Conservation (phyloP, 2,797 vertebrate species). For the Anabacerthia variegaticeps region DNA sequence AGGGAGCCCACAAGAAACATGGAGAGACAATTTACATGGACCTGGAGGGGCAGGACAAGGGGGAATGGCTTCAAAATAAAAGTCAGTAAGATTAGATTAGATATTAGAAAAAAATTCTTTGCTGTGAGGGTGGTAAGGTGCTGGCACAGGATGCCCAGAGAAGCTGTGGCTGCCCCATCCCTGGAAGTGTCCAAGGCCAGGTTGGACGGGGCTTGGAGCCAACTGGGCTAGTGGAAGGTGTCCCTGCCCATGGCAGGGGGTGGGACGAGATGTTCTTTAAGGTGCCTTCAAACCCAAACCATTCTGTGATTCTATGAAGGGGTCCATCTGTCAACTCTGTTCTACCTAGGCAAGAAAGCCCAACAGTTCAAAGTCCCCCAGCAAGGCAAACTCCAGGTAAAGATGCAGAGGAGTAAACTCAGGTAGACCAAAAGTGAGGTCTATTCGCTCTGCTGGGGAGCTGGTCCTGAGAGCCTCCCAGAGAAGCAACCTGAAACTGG, state of each 20-base stretch:
- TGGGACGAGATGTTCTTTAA: background rate
- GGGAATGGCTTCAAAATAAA: background rate
- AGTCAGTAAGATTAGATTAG: background rate
- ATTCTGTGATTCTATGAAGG: background rate
- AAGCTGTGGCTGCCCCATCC: background rate
- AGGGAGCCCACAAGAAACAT: background rate
- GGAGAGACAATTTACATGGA: background rate
- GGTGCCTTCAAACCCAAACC: background rate
- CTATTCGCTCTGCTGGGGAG: background rate
- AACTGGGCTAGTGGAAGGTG: fast-evolving
- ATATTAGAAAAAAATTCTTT: background rate
- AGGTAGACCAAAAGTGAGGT: background rate
- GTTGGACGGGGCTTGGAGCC: fast-evolving
- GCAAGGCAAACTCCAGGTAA: background rate
- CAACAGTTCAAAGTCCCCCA: background rate
- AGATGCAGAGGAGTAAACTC: background rate
- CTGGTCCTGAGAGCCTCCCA: background rate
- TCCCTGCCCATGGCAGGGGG: background rate
- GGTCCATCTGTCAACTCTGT: background rate
- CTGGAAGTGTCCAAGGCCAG: background rate
- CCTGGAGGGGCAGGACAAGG: background rate
- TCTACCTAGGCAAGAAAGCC: background rate
- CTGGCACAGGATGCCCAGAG: background rate
- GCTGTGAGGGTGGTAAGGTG: fast-evolving
- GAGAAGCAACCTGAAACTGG: background rate